Evolutionary conservation across 2,888 invertebrate species (phyloP).

Genomic region (Apoda limacodes): DNA sequence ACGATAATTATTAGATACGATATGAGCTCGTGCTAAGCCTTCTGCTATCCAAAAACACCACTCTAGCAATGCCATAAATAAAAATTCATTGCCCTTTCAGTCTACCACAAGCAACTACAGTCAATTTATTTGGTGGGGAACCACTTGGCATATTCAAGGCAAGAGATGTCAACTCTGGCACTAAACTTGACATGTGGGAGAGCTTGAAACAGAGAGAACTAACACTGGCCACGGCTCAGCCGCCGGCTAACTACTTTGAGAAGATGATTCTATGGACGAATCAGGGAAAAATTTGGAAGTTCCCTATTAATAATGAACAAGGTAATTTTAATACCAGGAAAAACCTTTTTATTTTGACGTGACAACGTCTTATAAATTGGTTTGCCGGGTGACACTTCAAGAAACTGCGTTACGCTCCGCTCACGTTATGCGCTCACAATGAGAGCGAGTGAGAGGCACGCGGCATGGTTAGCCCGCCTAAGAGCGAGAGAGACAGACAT

Average conservation of each 20-base stretch:
- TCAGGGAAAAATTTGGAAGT: slow-evolving; percentile 95
- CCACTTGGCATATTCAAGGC: slow-evolving; percentile 75
- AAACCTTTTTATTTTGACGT: too few relatives aligned
- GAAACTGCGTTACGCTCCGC: too few relatives aligned
- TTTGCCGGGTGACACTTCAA: too few relatives aligned
- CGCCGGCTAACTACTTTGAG: slow-evolving; percentile 90
- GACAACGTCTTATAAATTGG: too few relatives aligned
- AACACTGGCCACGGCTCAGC: slow-evolving; percentile 74
- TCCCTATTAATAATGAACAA: slow-evolving; percentile 98
- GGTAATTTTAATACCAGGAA: too few relatives aligned
- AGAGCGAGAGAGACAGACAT: too few relatives aligned
- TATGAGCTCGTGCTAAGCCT: not conserved
- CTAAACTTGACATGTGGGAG: slow-evolving; percentile 76
- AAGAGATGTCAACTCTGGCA: slow-evolving; percentile 40
- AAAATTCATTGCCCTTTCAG: slow-evolving; percentile 20
- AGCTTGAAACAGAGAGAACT: slow-evolving; percentile 74
- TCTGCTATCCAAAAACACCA: too few relatives aligned
- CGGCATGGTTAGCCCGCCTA: too few relatives aligned
- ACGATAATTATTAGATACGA: not conserved
- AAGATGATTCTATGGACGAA: slow-evolving; percentile 96
- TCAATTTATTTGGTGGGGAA: slow-evolving; percentile 73
- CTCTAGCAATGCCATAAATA: slow-evolving; percentile 7
- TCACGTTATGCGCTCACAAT: too few relatives aligned
- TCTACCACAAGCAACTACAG: slow-evolving; percentile 36
- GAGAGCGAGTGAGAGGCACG: too few relatives aligned